Percentiles rank a stretch among this genome's conserved stretches.
Conservation (phyloP, 2,113 vertebrate species). For the Microcebus ravelobensis region DNA sequence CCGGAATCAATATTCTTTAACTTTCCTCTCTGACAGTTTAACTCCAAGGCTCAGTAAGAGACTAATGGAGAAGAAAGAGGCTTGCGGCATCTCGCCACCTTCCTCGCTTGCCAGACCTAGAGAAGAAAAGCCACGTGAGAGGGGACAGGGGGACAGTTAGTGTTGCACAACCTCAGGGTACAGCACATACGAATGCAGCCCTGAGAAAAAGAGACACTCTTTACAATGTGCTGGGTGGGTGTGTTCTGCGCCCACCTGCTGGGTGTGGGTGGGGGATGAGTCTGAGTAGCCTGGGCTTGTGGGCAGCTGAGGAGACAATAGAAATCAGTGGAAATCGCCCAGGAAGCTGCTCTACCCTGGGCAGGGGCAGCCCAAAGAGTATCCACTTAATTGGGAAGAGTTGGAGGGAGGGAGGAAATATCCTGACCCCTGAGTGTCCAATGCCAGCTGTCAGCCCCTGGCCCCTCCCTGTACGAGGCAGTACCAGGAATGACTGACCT, state of each 20-base stretch:
- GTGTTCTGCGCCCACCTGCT: neutral
- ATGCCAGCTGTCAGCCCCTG: neutral
- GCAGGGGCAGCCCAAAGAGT: rapidly evolving
- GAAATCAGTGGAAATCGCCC: neutral
- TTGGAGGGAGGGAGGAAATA: neutral
- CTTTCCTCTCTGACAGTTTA: neutral
- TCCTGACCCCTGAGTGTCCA: neutral
- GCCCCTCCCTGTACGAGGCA: neutral
- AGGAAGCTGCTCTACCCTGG: neutral
- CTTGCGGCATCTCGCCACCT: neutral
- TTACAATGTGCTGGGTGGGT: neutral
- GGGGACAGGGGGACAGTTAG: rapidly evolving
- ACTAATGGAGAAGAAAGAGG: neutral
- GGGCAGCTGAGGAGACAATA: neutral
- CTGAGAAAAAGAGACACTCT: neutral
- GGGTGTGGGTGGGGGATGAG: neutral
- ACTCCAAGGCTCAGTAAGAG: neutral
- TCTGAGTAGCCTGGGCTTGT: neutral
- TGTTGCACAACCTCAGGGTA: neutral
- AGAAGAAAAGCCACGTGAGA: neutral
- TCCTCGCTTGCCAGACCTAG: neutral
- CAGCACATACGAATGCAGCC: neutral
- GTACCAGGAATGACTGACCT: neutral
- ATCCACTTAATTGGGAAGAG: neutral
- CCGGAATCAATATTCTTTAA: neutral